phyloP scores from a whole-genome alignment of 2,888 invertebrate genomes.

The Prosapia bicincta region DNA sequence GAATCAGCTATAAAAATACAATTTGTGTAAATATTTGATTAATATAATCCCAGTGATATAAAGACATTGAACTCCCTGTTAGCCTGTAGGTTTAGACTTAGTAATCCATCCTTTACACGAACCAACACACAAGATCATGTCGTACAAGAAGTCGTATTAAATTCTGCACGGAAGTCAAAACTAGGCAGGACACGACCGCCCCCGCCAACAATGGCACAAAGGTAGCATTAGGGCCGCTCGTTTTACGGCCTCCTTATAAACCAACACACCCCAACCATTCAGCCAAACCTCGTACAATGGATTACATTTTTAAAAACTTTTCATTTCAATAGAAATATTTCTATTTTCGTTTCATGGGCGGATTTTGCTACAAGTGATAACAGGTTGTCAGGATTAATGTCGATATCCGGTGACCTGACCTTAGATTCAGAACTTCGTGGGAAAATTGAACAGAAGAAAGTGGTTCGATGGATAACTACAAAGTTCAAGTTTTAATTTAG shows the following conservation, averaged over 20 bases:
- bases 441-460: neutral
- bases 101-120: neutral
- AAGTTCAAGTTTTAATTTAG: too few species aligned
- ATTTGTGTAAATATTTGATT: too few species aligned
- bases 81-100: neutral
- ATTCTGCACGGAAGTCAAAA: neutral
- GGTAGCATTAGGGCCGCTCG: neutral
- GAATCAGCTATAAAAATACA: too few species aligned
- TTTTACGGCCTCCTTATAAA: neutral
- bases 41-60: too few species aligned
- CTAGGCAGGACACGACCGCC: neutral
- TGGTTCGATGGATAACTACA: too few species aligned
- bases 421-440: neutral
- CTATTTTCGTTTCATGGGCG: neutral
- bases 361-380: neutral
- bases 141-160: neutral
- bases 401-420: neutral
- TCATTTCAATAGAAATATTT: conserved; percentile 2
- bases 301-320: too few species aligned
- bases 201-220: neutral
- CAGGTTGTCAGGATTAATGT: neutral
- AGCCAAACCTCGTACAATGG: too few species aligned
- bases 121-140: neutral
- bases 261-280: too few species aligned
- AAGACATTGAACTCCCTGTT: too few species aligned